phyloP scores from a whole-genome alignment of 2,113 vertebrate species.

The Oplegnathus fasciatus region DNA sequence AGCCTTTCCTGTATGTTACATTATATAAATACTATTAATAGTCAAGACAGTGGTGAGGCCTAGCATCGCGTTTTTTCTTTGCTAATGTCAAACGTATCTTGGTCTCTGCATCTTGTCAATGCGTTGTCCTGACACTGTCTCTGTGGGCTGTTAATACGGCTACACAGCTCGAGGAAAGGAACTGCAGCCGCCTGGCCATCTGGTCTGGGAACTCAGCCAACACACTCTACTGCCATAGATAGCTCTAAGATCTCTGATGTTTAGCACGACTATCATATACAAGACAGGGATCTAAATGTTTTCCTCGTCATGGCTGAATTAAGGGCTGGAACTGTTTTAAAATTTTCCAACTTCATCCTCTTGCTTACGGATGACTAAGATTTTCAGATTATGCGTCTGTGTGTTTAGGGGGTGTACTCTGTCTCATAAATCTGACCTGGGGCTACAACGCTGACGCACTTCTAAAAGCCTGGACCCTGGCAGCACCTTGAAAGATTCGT shows the following conservation, averaged over 20 bases:
- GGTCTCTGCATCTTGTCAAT: conserved; percentile 46
- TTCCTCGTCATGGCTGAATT: conserved; percentile 7
- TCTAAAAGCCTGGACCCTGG: conserved; percentile 26
- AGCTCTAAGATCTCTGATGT: conserved; percentile 46
- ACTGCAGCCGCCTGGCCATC: conserved; percentile 51
- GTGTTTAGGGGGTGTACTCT: not conserved
- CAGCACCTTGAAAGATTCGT: conserved; percentile 45
- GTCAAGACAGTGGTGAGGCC: not conserved
- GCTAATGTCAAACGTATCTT: conserved; percentile 23
- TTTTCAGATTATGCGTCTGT: conserved; percentile 17
- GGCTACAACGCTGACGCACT: conserved; percentile 36
- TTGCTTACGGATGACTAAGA: conserved; percentile 12
- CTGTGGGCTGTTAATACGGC: conserved; percentile 37
- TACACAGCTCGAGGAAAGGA: conserved; percentile 32
- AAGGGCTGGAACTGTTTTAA: conserved; percentile 8
- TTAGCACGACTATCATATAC: conserved; percentile 14
- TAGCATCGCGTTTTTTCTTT: not conserved
- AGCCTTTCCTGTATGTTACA: not conserved
- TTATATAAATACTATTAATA: conserved; percentile 30
- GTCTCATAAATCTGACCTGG: conserved; percentile 27
- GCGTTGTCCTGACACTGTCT: conserved; percentile 21
- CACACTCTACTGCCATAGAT: conserved; percentile 54
- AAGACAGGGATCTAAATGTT: conserved; percentile 25
- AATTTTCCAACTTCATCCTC: conserved; percentile 8
- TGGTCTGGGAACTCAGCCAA: conserved; percentile 68